Evolutionary conservation across 2,797 vertebrate genomes (phyloP).

Genomic region (Pipistrellus kuhlii): DNA sequence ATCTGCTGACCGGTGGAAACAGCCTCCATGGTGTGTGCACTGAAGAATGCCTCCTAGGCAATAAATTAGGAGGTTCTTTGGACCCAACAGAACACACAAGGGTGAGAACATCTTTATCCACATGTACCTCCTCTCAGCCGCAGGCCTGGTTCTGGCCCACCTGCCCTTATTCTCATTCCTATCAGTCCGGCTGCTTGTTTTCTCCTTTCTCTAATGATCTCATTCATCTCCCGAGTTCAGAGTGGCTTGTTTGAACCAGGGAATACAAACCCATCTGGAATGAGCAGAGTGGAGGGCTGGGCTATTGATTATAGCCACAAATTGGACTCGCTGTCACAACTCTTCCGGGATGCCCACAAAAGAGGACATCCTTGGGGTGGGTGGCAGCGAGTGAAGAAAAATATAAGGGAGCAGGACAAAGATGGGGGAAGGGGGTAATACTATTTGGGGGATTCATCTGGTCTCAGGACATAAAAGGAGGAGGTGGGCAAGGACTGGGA

Average conservation of each 20-base stretch:
- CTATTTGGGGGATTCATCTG: background rate
- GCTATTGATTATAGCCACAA: background rate
- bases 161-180: background rate
- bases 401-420: background rate
- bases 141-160: conserved; percentile 31
- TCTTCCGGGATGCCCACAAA: background rate
- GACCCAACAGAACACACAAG: conserved; percentile 49
- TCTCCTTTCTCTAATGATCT: conserved; percentile 56
- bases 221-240: conserved; percentile 55
- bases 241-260: conserved; percentile 2
- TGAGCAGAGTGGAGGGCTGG: conserved; percentile 1
- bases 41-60: conserved; percentile 58
- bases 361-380: background rate
- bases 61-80: conserved; percentile 73
- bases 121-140: background rate
- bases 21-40: background rate
- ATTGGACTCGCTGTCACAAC: background rate
- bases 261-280: conserved; percentile 56
- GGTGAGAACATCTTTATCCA: conserved; percentile 46
- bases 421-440: background rate
- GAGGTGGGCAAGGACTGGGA: background rate
- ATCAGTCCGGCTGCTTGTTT: background rate
- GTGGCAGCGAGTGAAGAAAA: background rate
- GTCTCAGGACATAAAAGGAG: background rate
- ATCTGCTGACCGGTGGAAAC: conserved; percentile 77